A percentile compares a stretch with the other conserved stretches of the same genome.
Evolutionary conservation across 2,797 vertebrate genomes (phyloP).

Genomic region (Astyanax mexicanus): DNA sequence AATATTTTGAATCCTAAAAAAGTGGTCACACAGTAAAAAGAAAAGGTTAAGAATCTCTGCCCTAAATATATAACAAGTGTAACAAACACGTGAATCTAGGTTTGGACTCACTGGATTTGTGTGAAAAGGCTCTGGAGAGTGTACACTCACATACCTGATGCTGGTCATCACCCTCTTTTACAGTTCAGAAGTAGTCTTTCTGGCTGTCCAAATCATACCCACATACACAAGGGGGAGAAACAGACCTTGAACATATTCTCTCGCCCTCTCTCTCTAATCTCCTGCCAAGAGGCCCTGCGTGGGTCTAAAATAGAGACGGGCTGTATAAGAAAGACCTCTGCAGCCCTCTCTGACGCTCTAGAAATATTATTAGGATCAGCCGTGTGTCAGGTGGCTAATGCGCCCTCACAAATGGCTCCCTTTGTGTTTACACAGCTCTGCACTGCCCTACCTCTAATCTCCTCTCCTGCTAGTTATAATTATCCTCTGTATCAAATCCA

Average conservation of each 20-base stretch:
- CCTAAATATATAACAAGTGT: too few species aligned
- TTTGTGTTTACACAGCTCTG: constrained; percentile 8
- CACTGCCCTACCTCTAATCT: constrained; percentile 5
- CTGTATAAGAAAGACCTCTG: constrained; percentile 23
- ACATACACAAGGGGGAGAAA: background rate
- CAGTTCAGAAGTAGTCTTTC: background rate
- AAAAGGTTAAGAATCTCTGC: too few species aligned
- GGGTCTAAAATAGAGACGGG: constrained; percentile 35
- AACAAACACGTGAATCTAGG: too few species aligned
- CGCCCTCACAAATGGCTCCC: constrained; percentile 6
- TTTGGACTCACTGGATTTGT: too few species aligned
- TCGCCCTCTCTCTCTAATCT: constrained; percentile 24
- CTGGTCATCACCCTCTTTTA: background rate
- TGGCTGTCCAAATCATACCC: background rate
- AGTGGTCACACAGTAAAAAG: too few species aligned
- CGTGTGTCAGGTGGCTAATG: constrained; percentile 18
- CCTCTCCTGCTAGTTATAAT: background rate
- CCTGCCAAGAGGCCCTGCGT: constrained; percentile 27
- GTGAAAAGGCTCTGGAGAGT: too few species aligned
- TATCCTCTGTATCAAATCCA: background rate
- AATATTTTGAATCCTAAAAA: too few species aligned
- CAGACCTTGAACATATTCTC: background rate
- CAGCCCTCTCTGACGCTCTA: background rate
- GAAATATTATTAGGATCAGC: constrained; percentile 35
- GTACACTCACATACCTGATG: background rate